Base-by-base conservation (phyloP, 2,797 vertebrate species). In the Hippopotamyrus pictus region DNA sequence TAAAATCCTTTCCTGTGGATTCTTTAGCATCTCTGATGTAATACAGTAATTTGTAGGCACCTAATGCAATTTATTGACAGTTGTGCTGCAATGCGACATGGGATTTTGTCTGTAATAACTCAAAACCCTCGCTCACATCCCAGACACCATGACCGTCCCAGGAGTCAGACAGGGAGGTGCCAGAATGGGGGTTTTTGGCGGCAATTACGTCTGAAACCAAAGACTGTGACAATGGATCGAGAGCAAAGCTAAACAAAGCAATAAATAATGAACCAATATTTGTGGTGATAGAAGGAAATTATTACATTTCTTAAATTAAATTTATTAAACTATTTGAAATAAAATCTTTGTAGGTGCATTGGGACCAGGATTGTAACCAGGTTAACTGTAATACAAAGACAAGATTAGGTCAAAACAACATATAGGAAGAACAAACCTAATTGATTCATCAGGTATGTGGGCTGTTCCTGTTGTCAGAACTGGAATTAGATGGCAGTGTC, bases 101-200 rank as follows among this genome's bases (percentile, higher is more conserved):
- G 85, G 85, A 22, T 37, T 86, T 86, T 37, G 82, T 87, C 82
- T 51, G 82, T 50, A 84, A 84, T 79, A 84, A 84, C 9, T 84
- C 19, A 84, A 51, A 84, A 51, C 8, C 7, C 8, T 22, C 3
- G 1, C 44, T 48, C 25, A 84, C 82, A 22, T 84, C 22, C 48
- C 44, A 50, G 41, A 84, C 22, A 84, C 25, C 22, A 22, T 9
- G 3, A 22, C 41, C n/a, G 1, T 29, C 48, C 82, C 22, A 1
- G n/a, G 48, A 84, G 22, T 17, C n/a, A 57, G 48, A 2, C 51
- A 19, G 85, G 22, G 19, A 14, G 14, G 25, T 25, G 12, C 14
- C 11, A 2, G 41, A 86, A 57, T 17, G 85, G 54, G 54, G 19
- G 9, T 14, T 50, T 44, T 59, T 57, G 25, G 17, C 5, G 12